phyloP scores from a whole-genome alignment of 2,797 vertebrate genomes.

The Acrocephalus scirpaceus region DNA sequence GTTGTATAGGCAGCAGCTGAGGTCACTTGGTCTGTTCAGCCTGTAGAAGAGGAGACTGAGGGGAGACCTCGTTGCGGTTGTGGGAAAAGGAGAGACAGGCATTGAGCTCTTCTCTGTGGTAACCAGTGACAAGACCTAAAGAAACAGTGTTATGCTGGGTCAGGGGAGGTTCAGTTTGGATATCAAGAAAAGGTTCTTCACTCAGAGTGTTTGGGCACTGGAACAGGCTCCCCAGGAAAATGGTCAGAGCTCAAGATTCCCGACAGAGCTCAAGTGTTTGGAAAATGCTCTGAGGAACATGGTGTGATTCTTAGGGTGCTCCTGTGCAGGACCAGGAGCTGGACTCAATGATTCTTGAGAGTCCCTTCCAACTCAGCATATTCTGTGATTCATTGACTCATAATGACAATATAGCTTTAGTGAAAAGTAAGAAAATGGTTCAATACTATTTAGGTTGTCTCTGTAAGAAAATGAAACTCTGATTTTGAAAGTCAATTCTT shows the following conservation, averaged over 20 bases:
- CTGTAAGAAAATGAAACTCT: neutral
- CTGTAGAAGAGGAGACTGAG: neutral
- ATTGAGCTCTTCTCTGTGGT: neutral
- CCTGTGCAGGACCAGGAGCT: neutral
- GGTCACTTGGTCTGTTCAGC: neutral
- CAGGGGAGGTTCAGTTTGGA: too few relatives aligned
- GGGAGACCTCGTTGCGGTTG: neutral
- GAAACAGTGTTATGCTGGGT: neutral
- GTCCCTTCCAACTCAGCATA: neutral
- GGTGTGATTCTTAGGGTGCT: neutral
- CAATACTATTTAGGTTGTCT: neutral
- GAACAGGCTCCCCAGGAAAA: neutral
- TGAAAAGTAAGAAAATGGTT: neutral
- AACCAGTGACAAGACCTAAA: neutral
- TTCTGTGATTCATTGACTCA: neutral
- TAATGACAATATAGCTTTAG: neutral
- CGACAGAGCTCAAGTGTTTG: neutral
- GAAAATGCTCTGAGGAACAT: neutral
- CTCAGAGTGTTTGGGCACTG: neutral
- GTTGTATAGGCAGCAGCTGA: rapidly evolving
- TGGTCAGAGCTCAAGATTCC: neutral
- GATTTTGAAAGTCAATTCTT: neutral
- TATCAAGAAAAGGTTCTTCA: neutral
- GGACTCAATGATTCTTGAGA: neutral
- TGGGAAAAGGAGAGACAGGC: neutral